Evolutionary conservation across 23 tunicate species (phyloP), one percentile per base, ranked within the genome.

Genomic region (Diplosoma virens): DNA sequence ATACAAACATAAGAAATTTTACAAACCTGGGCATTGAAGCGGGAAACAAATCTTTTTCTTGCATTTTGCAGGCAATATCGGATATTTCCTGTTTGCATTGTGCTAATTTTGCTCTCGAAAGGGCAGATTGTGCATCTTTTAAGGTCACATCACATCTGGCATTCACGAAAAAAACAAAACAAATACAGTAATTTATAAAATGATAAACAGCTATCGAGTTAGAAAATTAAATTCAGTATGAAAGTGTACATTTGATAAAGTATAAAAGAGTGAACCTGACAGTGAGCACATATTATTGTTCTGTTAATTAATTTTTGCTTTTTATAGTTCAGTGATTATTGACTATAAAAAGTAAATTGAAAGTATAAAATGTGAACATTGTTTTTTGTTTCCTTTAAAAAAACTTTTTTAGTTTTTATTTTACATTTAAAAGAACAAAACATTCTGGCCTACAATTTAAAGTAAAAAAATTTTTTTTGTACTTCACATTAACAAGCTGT

Each of bases 1-100:
- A 45, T 9, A 9, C n/a, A 11, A 18, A 7, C 26, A 23, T 11
- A 14, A 21, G 50, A 30, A 16, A 32, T 32, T n/a, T 6, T n/a
- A 68, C 85, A 25, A 18, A 92, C 97, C 97, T 92, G 47, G 88
- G 75, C 83, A 89, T 90, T 1, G 73, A 71, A 47, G 82, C 58
- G 1, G 85, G 86, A 54, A 93, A 78, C 0, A 86, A 66, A 27
- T 75, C 71, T 3, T 66, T 48, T 27, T 81, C 81, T 78, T 86
- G 98, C 77, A 80, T 47, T 41, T 77, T 82, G 33, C 94, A 93
- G 17, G 87, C 89, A 37, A 73, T 63, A 50, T 95, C 93, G 0
- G 95, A 90, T 33, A 95, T 89, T 81, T 89, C 73, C 47, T 84
- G 95, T 46, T 95, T 95, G 64, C 99, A 95, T 0, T 30, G 47